Evolutionary conservation across 2,888 invertebrate species (phyloP).

Genomic region (Hypercompe scribonia): DNA sequence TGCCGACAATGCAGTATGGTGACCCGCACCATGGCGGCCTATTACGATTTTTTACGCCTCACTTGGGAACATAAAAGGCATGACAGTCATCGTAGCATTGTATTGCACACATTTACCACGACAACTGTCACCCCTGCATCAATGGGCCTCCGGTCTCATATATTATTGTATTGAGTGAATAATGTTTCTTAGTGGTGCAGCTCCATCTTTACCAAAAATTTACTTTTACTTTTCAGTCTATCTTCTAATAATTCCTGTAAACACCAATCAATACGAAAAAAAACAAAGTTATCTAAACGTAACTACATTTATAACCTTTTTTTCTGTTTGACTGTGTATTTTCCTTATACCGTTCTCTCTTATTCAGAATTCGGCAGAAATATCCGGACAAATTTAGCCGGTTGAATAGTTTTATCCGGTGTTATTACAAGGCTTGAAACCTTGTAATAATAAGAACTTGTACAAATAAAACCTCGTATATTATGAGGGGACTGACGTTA

Average conservation of each 20-base stretch:
- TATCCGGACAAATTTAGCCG: neutral
- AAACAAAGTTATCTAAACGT: neutral
- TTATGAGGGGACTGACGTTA: neutral
- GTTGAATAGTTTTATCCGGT: neutral
- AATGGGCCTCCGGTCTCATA: no score
- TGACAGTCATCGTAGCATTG: no score
- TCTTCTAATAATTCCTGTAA: neutral
- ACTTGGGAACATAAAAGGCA: no score
- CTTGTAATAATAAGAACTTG: conserved; percentile 1
- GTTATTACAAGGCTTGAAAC: neutral
- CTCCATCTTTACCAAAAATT: neutral
- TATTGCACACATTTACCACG: no score
- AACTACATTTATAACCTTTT: neutral
- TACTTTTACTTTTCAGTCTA: neutral
- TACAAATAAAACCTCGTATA: neutral
- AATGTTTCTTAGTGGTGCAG: neutral
- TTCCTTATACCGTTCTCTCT: neutral
- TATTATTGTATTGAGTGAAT: no score
- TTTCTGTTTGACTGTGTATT: neutral
- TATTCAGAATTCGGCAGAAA: neutral
- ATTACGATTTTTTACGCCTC: no score
- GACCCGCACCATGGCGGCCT: no score
- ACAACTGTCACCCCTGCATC: no score
- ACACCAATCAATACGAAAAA: neutral
- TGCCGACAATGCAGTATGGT: no score